Conservation (phyloP, 37 sponge, comb jelly and placozoan species). For the Halisarca cf. caerulea region DNA sequence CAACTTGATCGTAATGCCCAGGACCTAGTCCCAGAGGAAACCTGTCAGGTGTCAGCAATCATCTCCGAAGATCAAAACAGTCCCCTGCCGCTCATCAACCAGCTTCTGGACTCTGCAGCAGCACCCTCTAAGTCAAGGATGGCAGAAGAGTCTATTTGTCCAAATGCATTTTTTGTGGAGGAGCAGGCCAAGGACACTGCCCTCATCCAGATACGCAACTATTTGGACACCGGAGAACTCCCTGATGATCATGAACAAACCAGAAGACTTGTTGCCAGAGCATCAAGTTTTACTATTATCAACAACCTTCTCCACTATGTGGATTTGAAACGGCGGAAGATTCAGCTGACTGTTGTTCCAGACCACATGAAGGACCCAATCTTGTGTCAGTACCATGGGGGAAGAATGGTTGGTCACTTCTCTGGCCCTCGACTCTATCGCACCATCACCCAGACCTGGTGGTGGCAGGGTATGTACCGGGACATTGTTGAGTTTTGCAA, state of each 20-base stretch:
- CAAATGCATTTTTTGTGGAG: background rate
- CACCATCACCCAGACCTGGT: constrained; percentile 29
- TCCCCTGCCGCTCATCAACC: background rate
- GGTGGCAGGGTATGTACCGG: constrained; percentile 61
- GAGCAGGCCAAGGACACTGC: constrained; percentile 55
- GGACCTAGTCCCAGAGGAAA: too few species aligned
- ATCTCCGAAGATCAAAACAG: constrained; percentile 42
- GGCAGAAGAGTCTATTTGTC: background rate
- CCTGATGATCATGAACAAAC: constrained; percentile 16
- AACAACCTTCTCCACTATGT: constrained; percentile 46
- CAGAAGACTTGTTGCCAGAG: background rate
- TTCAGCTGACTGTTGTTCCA: constrained; percentile 52
- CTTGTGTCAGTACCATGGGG: constrained; percentile 35
- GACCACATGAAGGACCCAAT: constrained; percentile 26
- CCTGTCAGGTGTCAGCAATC: too few species aligned
- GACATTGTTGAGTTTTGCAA: constrained; percentile 25
- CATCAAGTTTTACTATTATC: constrained; percentile 2
- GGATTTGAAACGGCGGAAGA: constrained; percentile 27
- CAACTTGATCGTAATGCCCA: too few species aligned
- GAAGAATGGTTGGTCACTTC: constrained; percentile 45
- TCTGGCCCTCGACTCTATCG: constrained; percentile 41
- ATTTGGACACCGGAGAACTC: constrained; percentile 24
- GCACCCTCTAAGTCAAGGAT: background rate
- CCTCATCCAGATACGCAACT: constrained; percentile 22
- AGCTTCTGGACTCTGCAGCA: constrained; percentile 11